These are phyloP conservation scores for Anoplolepis gracilipes DNA, from an alignment of 1,140 invertebrate species.

Conservation along the genomic window DNA sequence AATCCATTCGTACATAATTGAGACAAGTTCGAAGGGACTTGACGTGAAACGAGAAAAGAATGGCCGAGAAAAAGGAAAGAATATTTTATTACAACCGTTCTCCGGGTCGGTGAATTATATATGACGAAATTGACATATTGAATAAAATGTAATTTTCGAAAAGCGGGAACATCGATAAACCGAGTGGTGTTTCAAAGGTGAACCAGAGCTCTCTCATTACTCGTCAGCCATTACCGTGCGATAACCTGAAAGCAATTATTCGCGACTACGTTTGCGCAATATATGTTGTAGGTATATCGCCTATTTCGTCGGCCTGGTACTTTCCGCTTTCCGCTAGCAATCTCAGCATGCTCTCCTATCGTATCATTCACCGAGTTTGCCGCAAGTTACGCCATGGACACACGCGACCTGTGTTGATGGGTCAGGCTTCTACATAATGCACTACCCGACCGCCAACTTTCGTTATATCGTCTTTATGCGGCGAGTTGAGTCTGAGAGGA, in stretches of 20 bases:
- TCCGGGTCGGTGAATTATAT: background rate
- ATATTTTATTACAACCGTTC: background rate
- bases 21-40: background rate
- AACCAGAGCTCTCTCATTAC: background rate
- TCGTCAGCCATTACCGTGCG: conserved; percentile 1
- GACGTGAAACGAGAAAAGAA: background rate
- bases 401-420: background rate
- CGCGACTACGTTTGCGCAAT: background rate
- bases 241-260: conserved; percentile 51
- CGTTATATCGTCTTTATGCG: background rate
- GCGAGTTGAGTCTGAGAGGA: background rate
- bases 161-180: conserved; percentile 15
- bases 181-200: background rate
- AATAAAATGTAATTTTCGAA: conserved; percentile 23
- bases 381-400: background rate
- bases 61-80: background rate
- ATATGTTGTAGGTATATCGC: too few species aligned
- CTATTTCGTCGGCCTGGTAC: conserved; percentile 6
- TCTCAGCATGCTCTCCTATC: conserved; percentile 35
- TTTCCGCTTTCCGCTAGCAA: conserved; percentile 31
- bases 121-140: too few species aligned
- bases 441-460: background rate
- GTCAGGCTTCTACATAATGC: conserved; percentile 22
- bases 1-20: background rate
- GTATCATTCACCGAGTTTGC: background rate